phyloP scores from a whole-genome alignment of 2,113 vertebrate species.

The Falco punctatus region DNA sequence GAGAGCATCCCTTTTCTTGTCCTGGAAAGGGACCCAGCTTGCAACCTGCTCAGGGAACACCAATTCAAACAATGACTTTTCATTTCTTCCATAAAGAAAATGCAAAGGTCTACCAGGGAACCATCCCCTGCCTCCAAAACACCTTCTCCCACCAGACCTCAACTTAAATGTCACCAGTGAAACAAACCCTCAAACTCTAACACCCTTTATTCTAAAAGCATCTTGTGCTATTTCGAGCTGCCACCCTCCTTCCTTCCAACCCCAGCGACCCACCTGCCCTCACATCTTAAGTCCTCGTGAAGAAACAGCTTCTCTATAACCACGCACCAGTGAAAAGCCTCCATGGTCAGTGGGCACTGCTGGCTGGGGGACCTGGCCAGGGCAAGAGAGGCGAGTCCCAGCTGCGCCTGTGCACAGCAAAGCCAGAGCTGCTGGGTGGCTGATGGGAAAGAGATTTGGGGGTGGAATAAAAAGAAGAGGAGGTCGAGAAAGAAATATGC shows the following conservation, averaged over 20 bases:
- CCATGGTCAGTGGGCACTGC: fast-evolving
- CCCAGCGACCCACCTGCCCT: background rate
- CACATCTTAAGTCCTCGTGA: background rate
- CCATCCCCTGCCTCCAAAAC: background rate
- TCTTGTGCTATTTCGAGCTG: background rate
- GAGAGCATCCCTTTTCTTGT: background rate
- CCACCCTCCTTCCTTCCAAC: background rate
- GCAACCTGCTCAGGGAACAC: background rate
- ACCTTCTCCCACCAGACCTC: background rate
- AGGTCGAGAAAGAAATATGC: background rate
- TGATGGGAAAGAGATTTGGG: background rate
- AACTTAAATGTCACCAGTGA: fast-evolving
- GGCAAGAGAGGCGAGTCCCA: background rate
- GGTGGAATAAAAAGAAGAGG: background rate
- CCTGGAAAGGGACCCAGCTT: background rate
- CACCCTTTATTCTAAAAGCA: background rate
- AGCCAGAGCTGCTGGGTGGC: background rate
- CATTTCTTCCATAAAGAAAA: background rate
- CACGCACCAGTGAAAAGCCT: background rate
- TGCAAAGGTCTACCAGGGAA: background rate
- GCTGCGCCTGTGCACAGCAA: background rate
- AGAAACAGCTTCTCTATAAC: background rate
- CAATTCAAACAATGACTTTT: background rate
- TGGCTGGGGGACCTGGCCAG: background rate
- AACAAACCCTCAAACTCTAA: background rate